phyloP scores from a whole-genome alignment of 1,140 invertebrate species.

The Tetramorium parvispinum region DNA sequence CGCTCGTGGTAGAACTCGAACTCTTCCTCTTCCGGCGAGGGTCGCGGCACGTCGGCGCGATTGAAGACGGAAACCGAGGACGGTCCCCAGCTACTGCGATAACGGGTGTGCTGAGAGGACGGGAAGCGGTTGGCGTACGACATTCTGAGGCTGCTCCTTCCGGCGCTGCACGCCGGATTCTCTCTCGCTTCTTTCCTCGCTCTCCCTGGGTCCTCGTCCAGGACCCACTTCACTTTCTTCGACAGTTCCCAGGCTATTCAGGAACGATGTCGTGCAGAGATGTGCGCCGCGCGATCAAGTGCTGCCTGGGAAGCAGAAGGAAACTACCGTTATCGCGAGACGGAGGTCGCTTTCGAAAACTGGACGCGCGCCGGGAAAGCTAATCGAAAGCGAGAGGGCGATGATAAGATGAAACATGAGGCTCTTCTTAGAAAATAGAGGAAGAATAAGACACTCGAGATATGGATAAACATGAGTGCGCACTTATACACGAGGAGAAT shows the following conservation, averaged over 20 bases:
- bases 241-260: conserved; percentile 23
- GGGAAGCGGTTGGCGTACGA: conserved; percentile 88
- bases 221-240: conserved; percentile 39
- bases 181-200: background rate
- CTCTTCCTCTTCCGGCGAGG: conserved; percentile 89
- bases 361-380: background rate
- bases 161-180: conserved; percentile 39
- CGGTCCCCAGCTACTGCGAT: conserved; percentile 89
- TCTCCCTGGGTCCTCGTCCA: conserved; percentile 22
- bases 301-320: conserved; percentile 42
- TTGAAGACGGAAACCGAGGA: conserved; percentile 87
- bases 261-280: conserved; percentile 22
- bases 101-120: conserved; percentile 87
- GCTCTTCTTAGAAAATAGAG: background rate
- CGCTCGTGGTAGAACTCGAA: conserved; percentile 91
- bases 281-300: conserved; percentile 62
- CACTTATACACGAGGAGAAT: conserved; percentile 9
- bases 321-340: background rate
- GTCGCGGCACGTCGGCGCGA: conserved; percentile 87
- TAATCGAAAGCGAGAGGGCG: background rate
- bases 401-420: conserved; percentile 6
- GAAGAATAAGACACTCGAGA: conserved; percentile 27
- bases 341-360: conserved; percentile 14
- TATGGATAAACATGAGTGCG: background rate
- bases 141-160: conserved; percentile 79